Evolutionary conservation across 2,888 invertebrate species (phyloP).

Genomic region (Epirrhoe tristata): DNA sequence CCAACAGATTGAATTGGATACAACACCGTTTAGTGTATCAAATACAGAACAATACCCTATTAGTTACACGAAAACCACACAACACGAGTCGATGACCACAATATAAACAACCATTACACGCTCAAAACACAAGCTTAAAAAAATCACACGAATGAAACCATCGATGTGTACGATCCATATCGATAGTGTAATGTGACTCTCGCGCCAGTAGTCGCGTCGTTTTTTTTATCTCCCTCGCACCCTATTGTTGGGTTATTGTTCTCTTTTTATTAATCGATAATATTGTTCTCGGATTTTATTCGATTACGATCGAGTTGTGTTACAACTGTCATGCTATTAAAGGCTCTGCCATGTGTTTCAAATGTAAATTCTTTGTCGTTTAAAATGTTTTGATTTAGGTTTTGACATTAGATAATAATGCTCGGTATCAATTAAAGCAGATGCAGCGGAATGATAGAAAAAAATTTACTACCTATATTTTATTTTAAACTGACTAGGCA

Average conservation of each 20-base stretch:
- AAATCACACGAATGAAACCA: constrained; percentile 48
- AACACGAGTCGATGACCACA: constrained; percentile 25
- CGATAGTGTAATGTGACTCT: constrained; percentile 45
- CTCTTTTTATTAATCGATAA: constrained; percentile 67
- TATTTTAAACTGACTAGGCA: too few species aligned
- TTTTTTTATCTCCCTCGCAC: constrained; percentile 54
- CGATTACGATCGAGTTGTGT: constrained; percentile 65
- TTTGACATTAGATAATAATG: neutral
- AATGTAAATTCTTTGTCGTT: constrained; percentile 6
- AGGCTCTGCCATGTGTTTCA: constrained; percentile 46
- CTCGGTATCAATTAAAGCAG: too few species aligned
- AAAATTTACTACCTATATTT: too few species aligned
- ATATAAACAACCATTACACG: constrained; percentile 50
- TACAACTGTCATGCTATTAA: constrained; percentile 59
- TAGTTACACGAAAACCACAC: constrained; percentile 51
- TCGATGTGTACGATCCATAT: constrained; percentile 54
- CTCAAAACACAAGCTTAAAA: constrained; percentile 39
- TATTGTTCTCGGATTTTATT: constrained; percentile 69
- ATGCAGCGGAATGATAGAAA: too few species aligned
- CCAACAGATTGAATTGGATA: constrained; percentile 47
- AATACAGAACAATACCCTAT: constrained; percentile 58
- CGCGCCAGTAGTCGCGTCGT: constrained; percentile 55
- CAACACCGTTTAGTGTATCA: constrained; percentile 54
- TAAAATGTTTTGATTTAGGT: neutral
- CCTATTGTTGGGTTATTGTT: constrained; percentile 62